Evolutionary conservation across 2,113 vertebrate genomes (phyloP).

Genomic region (Atlantisia rogersi): DNA sequence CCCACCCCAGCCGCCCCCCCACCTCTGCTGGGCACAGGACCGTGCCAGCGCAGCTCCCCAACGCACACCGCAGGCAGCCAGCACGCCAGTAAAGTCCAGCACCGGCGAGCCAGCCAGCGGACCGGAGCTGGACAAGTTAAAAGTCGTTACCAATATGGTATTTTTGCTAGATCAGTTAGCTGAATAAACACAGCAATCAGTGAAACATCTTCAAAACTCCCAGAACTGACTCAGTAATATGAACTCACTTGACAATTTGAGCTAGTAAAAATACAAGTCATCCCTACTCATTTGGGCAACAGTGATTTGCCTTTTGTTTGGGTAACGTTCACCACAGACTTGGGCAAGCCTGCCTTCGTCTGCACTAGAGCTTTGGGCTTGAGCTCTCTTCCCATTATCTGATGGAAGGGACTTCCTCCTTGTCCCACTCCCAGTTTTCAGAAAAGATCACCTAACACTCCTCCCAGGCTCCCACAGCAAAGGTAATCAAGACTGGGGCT

Average conservation of each 20-base stretch:
- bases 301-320: not conserved
- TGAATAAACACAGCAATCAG: not conserved
- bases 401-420: not conserved
- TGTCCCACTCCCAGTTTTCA: rapidly evolving
- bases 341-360: rapidly evolving
- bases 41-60: not conserved
- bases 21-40: not conserved
- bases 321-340: not conserved
- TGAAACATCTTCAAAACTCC: not conserved
- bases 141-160: not conserved
- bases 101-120: not conserved
- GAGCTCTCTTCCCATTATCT: not conserved
- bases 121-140: not conserved
- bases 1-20: not conserved
- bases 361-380: not conserved
- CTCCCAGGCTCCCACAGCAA: not conserved
- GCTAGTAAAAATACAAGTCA: not conserved
- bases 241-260: not conserved
- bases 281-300: not conserved
- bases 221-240: not conserved
- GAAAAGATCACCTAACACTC: not conserved
- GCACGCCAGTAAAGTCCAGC: not conserved
- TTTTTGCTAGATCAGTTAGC: not conserved
- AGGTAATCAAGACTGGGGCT: not conserved
- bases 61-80: too few species aligned